Conservation (phyloP, 2,113 vertebrate species). For the Hippocampus zosterae region DNA sequence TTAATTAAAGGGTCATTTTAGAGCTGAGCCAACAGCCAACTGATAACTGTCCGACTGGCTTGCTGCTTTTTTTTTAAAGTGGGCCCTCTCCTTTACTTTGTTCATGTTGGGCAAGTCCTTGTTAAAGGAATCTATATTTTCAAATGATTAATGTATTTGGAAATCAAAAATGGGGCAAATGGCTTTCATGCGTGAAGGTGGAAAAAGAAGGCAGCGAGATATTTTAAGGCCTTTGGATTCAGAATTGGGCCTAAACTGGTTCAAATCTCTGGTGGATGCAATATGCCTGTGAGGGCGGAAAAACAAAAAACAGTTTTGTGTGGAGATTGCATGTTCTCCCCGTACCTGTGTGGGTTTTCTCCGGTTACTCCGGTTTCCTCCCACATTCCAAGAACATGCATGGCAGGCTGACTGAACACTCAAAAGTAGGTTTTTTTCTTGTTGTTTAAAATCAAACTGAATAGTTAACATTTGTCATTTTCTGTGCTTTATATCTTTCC, state of each 20-base stretch:
- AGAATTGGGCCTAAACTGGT: neutral
- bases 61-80: slow-evolving; percentile 13
- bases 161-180: neutral
- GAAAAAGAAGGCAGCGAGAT: neutral
- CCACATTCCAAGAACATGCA: too few relatives aligned
- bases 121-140: slow-evolving; percentile 10
- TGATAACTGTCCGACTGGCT: slow-evolving; percentile 20
- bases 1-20: slow-evolving; percentile 66
- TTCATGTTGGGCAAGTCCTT: neutral
- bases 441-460: too few relatives aligned
- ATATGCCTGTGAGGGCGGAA: neutral
- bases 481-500: too few relatives aligned
- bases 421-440: too few relatives aligned
- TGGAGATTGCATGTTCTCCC: too few relatives aligned
- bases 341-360: too few relatives aligned
- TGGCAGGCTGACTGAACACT: too few relatives aligned
- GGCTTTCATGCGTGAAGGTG: neutral
- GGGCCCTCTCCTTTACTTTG: neutral
- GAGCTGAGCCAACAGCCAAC: slow-evolving; percentile 37
- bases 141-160: neutral
- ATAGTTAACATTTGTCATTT: too few relatives aligned
- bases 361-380: too few relatives aligned
- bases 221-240: neutral
- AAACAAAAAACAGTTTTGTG: neutral
- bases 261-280: neutral